Percentiles rank a stretch among this genome's conserved stretches.
phyloP scores from a whole-genome alignment of 1,140 invertebrate species.

The Camponotus floridanus region DNA sequence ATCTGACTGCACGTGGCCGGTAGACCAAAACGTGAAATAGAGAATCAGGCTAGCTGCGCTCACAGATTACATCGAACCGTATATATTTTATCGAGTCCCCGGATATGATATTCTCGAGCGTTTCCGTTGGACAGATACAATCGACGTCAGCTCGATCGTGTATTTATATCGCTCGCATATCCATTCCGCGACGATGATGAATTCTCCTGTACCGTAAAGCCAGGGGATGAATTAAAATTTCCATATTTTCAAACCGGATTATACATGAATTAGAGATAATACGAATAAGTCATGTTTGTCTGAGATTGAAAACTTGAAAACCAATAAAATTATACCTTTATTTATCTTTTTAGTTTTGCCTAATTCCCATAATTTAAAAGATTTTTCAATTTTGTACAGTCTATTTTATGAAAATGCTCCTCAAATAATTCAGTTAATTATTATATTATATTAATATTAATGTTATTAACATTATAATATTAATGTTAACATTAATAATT shows the following conservation, averaged over 20 bases:
- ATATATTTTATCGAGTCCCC: slow-evolving; percentile 67
- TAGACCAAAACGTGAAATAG: slow-evolving; percentile 68
- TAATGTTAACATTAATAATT: not conserved
- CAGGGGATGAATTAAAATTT: slow-evolving; percentile 33
- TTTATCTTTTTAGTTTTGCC: not conserved
- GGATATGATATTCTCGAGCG: slow-evolving; percentile 66
- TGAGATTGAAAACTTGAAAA: not conserved
- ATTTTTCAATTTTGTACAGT: not conserved
- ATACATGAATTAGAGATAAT: not conserved
- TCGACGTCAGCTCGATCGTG: slow-evolving; percentile 58
- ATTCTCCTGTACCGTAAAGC: slow-evolving; percentile 3
- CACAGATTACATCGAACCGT: slow-evolving; percentile 63
- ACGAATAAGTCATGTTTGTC: not conserved
- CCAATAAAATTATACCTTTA: not conserved
- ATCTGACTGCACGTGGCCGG: slow-evolving; percentile 64
- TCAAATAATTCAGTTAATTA: not conserved
- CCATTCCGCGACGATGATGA: slow-evolving; percentile 46
- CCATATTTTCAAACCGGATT: slow-evolving; percentile 26
- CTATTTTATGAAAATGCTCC: not conserved
- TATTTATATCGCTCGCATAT: slow-evolving; percentile 65
- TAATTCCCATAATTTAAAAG: not conserved
- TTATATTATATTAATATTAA: no score
- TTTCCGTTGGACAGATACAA: slow-evolving; percentile 59
- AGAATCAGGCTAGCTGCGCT: slow-evolving; percentile 69
- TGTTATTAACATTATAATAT: no score